Conservation (phyloP, 1,140 invertebrate species). For the Brachionus manjavacas region DNA sequence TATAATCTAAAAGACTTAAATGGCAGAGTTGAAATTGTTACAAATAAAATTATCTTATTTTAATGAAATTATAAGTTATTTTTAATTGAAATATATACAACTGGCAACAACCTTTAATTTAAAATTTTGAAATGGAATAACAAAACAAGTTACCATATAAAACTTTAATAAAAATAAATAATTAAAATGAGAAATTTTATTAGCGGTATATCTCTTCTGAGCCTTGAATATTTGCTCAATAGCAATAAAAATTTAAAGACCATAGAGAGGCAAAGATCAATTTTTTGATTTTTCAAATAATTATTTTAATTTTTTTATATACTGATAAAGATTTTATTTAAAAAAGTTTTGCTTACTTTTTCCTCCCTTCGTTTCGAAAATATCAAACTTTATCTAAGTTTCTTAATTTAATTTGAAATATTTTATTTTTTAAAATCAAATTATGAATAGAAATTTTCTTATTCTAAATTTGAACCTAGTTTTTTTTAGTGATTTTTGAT, state of each 20-base stretch:
- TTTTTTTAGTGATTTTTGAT: background rate
- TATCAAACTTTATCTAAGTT: too few species aligned
- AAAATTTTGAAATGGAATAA: background rate
- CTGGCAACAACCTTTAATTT: background rate
- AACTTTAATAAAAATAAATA: background rate
- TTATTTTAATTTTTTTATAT: too few species aligned
- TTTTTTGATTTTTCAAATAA: too few species aligned
- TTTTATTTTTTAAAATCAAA: background rate
- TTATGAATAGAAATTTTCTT: background rate
- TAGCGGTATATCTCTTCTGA: background rate
- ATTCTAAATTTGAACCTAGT: background rate
- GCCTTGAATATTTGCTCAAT: too few species aligned
- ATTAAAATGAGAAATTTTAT: background rate
- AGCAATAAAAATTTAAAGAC: too few species aligned
- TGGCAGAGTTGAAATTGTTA: background rate
- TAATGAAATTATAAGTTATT: background rate
- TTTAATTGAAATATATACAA: background rate
- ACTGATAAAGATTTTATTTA: too few species aligned
- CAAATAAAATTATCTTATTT: background rate
- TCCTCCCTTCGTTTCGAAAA: too few species aligned
- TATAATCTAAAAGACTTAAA: too few species aligned
- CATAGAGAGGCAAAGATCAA: too few species aligned
- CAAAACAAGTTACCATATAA: background rate
- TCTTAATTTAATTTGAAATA: background rate
- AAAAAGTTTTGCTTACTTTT: too few species aligned